A percentile compares a stretch with the other conserved stretches of the same genome.
These are phyloP conservation scores for Sprattus sprattus DNA, from an alignment of 2,113 vertebrate genomes.

Conservation along the genomic window DNA sequence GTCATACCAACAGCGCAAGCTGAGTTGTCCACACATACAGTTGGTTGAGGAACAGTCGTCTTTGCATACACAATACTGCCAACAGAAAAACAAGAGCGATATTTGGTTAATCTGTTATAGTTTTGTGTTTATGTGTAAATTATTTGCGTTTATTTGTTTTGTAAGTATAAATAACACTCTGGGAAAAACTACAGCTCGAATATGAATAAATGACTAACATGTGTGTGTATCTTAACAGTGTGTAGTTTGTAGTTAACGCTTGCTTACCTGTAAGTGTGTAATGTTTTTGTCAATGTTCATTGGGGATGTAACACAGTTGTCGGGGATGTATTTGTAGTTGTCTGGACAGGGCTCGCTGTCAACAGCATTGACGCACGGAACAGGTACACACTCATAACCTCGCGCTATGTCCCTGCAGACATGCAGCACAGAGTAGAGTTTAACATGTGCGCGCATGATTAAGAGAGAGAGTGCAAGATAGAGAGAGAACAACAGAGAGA, in stretches of 20 bases:
- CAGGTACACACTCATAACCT: conserved; percentile 88
- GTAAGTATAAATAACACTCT: not conserved
- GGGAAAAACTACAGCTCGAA: not conserved
- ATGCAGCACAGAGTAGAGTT: not conserved
- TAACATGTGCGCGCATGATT: not conserved
- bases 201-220: not conserved
- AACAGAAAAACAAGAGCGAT: not conserved
- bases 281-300: conserved; percentile 97
- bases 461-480: not conserved
- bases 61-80: conserved; percentile 93
- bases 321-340: conserved; percentile 92
- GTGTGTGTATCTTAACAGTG: no score
- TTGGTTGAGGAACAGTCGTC: conserved; percentile 95
- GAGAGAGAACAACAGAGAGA: not conserved
- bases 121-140: not conserved
- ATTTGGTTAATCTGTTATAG: not conserved
- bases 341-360: conserved; percentile 84
- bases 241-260: not conserved
- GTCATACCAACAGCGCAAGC: conserved; percentile 96
- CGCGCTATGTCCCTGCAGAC: conserved; percentile 86
- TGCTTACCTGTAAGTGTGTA: conserved; percentile 89
- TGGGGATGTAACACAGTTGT: conserved; percentile 96
- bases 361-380: conserved; percentile 89
- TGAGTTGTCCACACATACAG: conserved; percentile 98
- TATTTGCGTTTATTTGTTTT: not conserved